phyloP scores from a whole-genome alignment of 2,797 vertebrate genomes.

The Sciurus carolinensis region DNA sequence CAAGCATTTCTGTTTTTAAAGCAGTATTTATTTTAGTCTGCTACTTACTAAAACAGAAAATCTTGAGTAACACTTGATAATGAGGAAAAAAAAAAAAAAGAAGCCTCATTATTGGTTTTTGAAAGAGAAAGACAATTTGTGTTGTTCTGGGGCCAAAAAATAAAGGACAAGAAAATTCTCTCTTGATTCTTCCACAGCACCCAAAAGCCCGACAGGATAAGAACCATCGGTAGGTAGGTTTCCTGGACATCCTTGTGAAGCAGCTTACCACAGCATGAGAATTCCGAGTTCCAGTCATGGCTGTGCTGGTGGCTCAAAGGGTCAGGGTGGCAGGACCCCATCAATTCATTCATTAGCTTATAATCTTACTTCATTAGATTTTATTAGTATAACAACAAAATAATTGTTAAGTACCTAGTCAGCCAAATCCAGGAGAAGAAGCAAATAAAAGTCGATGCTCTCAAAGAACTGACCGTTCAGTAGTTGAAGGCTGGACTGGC shows the following conservation, averaged over 20 bases:
- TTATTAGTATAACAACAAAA: background rate
- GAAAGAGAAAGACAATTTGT: conserved; percentile 26
- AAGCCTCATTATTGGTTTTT: conserved; percentile 26
- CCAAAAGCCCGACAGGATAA: background rate
- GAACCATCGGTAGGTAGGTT: background rate
- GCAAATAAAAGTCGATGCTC: background rate
- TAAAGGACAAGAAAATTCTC: conserved; percentile 15
- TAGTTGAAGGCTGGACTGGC: background rate
- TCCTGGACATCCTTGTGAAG: background rate
- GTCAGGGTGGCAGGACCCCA: background rate
- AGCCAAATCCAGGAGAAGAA: background rate
- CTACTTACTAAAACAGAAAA: conserved; percentile 56
- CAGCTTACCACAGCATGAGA: background rate
- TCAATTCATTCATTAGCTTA: background rate
- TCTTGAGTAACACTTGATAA: conserved; percentile 59
- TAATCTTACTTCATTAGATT: conserved; percentile 12
- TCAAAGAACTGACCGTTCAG: background rate
- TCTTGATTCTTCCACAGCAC: background rate
- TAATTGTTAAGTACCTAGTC: background rate
- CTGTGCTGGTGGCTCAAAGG: background rate
- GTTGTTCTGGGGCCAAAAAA: conserved; percentile 1
- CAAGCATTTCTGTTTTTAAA: conserved; percentile 53
- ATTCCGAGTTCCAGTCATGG: background rate
- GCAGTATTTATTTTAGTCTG: conserved; percentile 40
- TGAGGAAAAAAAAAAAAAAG: background rate